Conservation (phyloP, 2,888 invertebrate species). For the Eupithecia dodoneata region DNA sequence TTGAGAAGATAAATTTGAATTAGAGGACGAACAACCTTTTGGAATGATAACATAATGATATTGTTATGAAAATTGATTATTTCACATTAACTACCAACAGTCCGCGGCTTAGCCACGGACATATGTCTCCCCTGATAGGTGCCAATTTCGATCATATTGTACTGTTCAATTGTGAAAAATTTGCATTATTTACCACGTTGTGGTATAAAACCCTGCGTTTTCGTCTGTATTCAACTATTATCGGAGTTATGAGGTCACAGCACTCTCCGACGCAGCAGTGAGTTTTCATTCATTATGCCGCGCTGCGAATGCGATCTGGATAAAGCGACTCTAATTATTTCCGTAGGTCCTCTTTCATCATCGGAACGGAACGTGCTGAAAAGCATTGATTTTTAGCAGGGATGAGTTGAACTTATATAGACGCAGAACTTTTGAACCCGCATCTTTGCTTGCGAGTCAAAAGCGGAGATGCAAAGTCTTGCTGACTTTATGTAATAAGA, state of each 20-base stretch:
- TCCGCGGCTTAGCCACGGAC: too few relatives aligned
- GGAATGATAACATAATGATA: too few relatives aligned
- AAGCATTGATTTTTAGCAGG: slow-evolving; percentile 38
- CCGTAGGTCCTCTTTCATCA: slow-evolving; percentile 66
- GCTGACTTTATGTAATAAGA: too few relatives aligned
- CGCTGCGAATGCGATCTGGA: slow-evolving; percentile 74
- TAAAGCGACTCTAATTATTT: slow-evolving; percentile 80
- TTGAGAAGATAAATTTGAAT: too few relatives aligned
- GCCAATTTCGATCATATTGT: too few relatives aligned
- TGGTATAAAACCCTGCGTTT: slow-evolving; percentile 14
- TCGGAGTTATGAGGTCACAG: slow-evolving; percentile 53
- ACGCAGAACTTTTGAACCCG: slow-evolving; percentile 3
- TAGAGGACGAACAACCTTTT: too few relatives aligned
- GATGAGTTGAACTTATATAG: not conserved
- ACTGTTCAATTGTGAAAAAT: not conserved
- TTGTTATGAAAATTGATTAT: too few relatives aligned
- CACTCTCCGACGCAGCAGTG: slow-evolving; percentile 63
- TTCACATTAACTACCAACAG: too few relatives aligned
- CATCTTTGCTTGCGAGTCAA: not conserved
- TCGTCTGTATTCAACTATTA: slow-evolving; percentile 44
- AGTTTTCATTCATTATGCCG: slow-evolving; percentile 79
- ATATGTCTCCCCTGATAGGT: too few relatives aligned
- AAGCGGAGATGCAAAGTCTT: not conserved
- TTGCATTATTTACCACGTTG: not conserved
- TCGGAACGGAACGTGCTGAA: slow-evolving; percentile 60